Evolutionary conservation across 2,888 invertebrate genomes (phyloP), one percentile per base, ranked within the genome.

Genomic region (Mongoloraphidia duomilia): DNA sequence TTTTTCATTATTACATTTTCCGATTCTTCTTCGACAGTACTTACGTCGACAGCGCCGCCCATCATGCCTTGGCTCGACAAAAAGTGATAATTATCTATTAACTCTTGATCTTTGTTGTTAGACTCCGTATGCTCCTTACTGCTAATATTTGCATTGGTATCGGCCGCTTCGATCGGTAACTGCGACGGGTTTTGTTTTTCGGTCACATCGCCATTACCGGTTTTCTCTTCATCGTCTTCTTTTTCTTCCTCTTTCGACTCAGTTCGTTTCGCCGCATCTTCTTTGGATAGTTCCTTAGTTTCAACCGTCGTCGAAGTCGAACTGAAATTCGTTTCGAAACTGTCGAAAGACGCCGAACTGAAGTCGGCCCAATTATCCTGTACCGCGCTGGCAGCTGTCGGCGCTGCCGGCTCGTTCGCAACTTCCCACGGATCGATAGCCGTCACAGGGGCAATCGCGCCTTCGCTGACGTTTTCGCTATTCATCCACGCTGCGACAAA

Each of bases 321-420:
- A 38, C 46, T 43, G 40, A 52, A 52, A 33, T 42, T 45, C 17
- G 48, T 42, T 9, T 44, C 34, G 13, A 53, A 51, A 13, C 46
- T 50, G 13, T 43, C 50, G 13, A 42, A 48, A 9, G 54, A 44
- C 4, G 57, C 63, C 4, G 64, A 58, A 55, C 63, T 67, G 55
- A 71, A 71, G 54, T 71, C 66, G 6, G 71, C 71, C 71, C 71
- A 71, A 46, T 65, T 66, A 38, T 58, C 58, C 37, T 55, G 53
- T 33, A 49, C 41, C 13, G 47, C 12, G 8, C 35, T 42, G 9
- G 50, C 39, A 10, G 52, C 38, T 38, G 55, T 53, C 8, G 56
- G 44, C 8, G 52, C 47, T n/a, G 56, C 47, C 44, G 56, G 34
- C 44, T 57, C 54, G 46, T 52, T 51, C 8, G 56, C 49, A 2